Base-by-base conservation (phyloP, 1,140 invertebrate genomes). In the Philopotamus ludificatus region DNA sequence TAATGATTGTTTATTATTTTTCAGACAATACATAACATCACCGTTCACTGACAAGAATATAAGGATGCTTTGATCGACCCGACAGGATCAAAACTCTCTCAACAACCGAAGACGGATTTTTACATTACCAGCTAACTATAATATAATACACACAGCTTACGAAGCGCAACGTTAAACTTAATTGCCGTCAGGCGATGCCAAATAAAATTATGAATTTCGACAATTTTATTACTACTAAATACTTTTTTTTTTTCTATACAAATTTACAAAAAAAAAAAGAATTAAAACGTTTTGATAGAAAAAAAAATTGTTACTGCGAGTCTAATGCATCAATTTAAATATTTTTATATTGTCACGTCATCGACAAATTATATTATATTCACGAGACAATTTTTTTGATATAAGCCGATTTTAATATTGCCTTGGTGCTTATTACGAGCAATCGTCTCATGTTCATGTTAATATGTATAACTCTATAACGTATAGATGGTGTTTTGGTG, bases 11-110 rank as follows among this genome's bases (percentile, higher is more conserved):
- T 53, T 55, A 63, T 26, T 65, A 23, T 21, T 66, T 77, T 82
- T 10, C 78, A 84, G 82, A 72, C 79, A 80, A 71, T 85, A 85
- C 78, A 84, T 85, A 71, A 80, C 81, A 70, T 84, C 83, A 71
- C 82, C 83, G 44, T 83, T 79, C 72, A 80, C 82, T 28, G 82
- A 85, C 74, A 84, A 82, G 73, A 84, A 85, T 74, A 79, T 84
- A 75, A 76, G 82, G 71, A 81, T 84, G 80, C 76, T 85, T 74
- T 85, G 76, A 81, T 70, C 39, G 12, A 25, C 16, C 42, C 34
- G 21, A 15, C 18, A 50, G 18, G 22, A 4, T n/a, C 10, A 18
- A 4, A 3, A 50, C 18, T 50, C 18, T 20, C 21, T 50, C 23
- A 8, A 49, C 45, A 53, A 4, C 15, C n/a, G 23, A 4, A 26